Evolutionary conservation across 2,113 vertebrate species (phyloP).

Genomic region (Monarcha castaneiventris): DNA sequence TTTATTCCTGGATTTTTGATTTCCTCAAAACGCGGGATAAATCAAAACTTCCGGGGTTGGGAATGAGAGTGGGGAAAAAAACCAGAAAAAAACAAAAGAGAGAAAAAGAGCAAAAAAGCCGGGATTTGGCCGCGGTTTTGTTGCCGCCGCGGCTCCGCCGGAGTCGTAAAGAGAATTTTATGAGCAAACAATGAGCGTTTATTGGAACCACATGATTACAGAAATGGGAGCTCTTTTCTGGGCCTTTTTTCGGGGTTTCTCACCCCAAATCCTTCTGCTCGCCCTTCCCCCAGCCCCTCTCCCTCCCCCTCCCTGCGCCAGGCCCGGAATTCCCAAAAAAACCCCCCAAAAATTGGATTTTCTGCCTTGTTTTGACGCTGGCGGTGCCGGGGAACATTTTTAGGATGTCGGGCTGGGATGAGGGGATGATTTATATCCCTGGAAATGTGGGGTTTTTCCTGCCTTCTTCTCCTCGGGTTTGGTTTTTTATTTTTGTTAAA

Average conservation of each 20-base stretch:
- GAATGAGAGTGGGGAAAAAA: too few relatives aligned
- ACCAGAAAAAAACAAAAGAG: too few relatives aligned
- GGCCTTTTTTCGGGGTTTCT: neutral
- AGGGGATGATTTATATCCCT: constrained; percentile 32
- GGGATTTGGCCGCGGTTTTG: neutral
- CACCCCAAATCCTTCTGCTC: neutral
- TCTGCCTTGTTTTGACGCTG: neutral
- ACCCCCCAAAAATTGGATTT: neutral
- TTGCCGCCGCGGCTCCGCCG: neutral
- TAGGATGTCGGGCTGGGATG: neutral
- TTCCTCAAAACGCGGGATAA: too few relatives aligned
- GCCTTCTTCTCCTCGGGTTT: neutral
- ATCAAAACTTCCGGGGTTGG: too few relatives aligned
- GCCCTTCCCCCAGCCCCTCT: neutral
- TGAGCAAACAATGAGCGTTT: constrained; percentile 47
- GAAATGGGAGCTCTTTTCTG: neutral
- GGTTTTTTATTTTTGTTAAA: neutral
- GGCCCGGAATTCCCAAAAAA: neutral
- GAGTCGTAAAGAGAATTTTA: constrained; percentile 39
- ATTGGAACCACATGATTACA: constrained; percentile 28
- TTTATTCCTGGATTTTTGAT: too few relatives aligned
- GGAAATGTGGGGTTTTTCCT: neutral
- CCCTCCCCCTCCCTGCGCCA: neutral
- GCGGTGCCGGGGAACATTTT: neutral
- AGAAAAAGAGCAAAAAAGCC: too few relatives aligned